Evolutionary conservation across 2,888 invertebrate species (phyloP), one percentile per base, ranked within the genome.

Genomic region (Erpobdella octoculata): DNA sequence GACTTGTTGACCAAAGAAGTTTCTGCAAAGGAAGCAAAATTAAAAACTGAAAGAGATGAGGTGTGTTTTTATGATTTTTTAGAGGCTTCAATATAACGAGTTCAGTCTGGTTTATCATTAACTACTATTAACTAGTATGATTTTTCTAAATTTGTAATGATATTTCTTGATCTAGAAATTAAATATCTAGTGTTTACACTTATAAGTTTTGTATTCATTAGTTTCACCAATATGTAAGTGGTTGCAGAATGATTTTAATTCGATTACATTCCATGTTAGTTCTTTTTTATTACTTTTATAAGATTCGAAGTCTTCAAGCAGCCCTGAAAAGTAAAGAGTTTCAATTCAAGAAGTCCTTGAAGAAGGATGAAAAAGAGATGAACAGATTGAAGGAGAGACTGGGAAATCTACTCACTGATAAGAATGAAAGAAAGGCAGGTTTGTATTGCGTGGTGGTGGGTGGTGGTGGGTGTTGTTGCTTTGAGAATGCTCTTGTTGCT

Each of bases 1-100:
- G 62, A 62, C 62, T 33, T 62, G 9, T n/a, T 31, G n/a, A 35
- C 8, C 33, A 62, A 35, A 35, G 62, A 62, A 35, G n/a, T 31
- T 35, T 33, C 18, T 35, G 35, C 21, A 6, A 62, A 62, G 31
- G 62, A 62, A 35, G 5, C 31, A 9, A 62, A 62, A 62, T 9
- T 62, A 6, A 62, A 62, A 21, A 15, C 62, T 33, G 62, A 62
- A 28, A 62, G 31, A 62, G 62, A 62, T 33, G 62, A 62, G 62
- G 62, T 62, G 21, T 53, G 28, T 21, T 46, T n/a, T 46, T 2
- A n/a, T 5, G 2, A n/a, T 46, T 46, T 12, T 25, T 21, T 48
- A 46, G 5, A 46, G 46, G 18, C 46, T 46, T 46, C 46, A 5
- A n/a, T 46, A 5, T 3, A 5, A 3, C 1, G 46, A 46, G 46